phyloP scores from a whole-genome alignment of 2,797 vertebrate species.

The Poecile montanus region DNA sequence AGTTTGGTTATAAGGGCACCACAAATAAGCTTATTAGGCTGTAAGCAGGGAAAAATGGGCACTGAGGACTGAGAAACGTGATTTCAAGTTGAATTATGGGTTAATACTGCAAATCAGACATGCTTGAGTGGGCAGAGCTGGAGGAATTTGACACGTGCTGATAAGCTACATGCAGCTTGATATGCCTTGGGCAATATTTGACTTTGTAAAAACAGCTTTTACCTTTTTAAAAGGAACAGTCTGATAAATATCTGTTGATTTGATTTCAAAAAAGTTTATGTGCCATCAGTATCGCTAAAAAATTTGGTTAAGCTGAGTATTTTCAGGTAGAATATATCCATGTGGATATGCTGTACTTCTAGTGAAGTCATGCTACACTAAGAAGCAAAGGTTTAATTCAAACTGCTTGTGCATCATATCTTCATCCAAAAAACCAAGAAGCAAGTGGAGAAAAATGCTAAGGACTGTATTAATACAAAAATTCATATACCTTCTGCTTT shows the following conservation, averaged over 20 bases:
- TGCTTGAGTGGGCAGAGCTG: slow-evolving; percentile 49
- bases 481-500: background rate
- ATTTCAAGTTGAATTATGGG: slow-evolving; percentile 11
- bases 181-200: slow-evolving; percentile 60
- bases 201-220: slow-evolving; percentile 65
- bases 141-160: slow-evolving; percentile 53
- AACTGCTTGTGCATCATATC: background rate
- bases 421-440: background rate
- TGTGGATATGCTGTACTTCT: background rate
- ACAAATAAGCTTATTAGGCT: background rate
- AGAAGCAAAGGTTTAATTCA: background rate
- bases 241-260: slow-evolving; percentile 55
- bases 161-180: slow-evolving; percentile 57
- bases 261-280: background rate
- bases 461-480: background rate
- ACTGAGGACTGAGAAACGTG: background rate
- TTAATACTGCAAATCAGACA: slow-evolving; percentile 58
- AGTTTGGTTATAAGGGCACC: background rate
- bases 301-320: background rate
- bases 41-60: background rate
- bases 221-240: slow-evolving; percentile 23
- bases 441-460: background rate
- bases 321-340: background rate
- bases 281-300: background rate
- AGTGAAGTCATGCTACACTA: background rate